Evolutionary conservation across 2,888 invertebrate genomes (phyloP).

Genomic region (Chydorus sphaericus): DNA sequence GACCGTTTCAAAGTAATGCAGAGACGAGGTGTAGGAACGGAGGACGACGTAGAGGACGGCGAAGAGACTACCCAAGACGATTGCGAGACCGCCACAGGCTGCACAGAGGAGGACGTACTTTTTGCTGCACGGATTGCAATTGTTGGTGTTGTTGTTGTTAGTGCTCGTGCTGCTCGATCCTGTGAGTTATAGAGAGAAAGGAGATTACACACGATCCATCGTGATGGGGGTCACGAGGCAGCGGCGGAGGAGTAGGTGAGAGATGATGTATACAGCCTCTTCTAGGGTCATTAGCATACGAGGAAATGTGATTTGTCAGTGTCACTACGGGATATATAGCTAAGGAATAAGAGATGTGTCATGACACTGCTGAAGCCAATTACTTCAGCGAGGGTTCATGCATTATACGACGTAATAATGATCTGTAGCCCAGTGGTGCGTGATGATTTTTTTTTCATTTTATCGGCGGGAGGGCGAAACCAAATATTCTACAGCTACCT

Average conservation of each 20-base stretch:
- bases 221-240: neutral
- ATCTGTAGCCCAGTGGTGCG: neutral
- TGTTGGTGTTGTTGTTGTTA: no score
- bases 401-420: neutral
- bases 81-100: slow-evolving; percentile 61
- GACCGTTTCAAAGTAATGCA: slow-evolving; percentile 69
- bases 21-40: slow-evolving; percentile 58
- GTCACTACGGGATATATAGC: no score
- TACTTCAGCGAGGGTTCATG: neutral
- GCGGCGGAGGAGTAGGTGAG: neutral
- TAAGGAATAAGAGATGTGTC: neutral
- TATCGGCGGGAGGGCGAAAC: no score
- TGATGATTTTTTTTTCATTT: neutral
- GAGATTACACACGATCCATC: no score
- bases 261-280: neutral
- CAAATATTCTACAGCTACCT: no score
- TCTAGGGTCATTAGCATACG: neutral
- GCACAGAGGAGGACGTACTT: slow-evolving; percentile 74
- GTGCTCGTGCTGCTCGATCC: neutral
- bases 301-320: neutral
- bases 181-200: neutral
- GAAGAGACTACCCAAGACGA: slow-evolving; percentile 58
- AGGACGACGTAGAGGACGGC: slow-evolving; percentile 65
- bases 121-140: slow-evolving; percentile 24
- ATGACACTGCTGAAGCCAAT: neutral